Conservation (phyloP, 1,140 invertebrate genomes). For the Danaus melanippus region DNA sequence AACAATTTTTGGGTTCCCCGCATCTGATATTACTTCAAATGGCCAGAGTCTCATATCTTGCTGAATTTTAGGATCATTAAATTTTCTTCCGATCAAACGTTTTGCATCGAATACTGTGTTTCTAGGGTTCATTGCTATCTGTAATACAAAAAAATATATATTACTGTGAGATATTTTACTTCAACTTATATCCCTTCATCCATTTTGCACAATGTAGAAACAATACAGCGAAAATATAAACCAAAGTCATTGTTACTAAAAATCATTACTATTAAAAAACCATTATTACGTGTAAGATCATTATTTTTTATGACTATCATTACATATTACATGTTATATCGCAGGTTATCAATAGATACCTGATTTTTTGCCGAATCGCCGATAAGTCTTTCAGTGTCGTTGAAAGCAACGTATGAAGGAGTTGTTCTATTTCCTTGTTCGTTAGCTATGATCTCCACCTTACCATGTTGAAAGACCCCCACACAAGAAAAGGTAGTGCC, state of each 20-base stretch:
- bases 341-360: conserved; percentile 39
- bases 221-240: too few species aligned
- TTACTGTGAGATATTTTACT: too few species aligned
- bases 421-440: conserved; percentile 94
- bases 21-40: conserved; percentile 80
- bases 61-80: conserved; percentile 83
- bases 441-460: conserved; percentile 94
- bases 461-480: conserved; percentile 85
- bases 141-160: conserved; percentile 16
- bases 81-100: conserved; percentile 83
- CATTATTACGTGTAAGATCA: background rate
- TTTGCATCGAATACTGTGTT: conserved; percentile 92
- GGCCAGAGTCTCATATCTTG: conserved; percentile 86
- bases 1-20: conserved; percentile 82
- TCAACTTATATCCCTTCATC: too few species aligned
- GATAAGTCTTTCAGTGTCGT: conserved; percentile 88
- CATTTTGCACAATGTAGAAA: too few species aligned
- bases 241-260: too few species aligned
- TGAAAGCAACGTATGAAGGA: conserved; percentile 93
- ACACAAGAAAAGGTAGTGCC: conserved; percentile 88
- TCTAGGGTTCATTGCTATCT: conserved; percentile 85
- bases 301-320: too few species aligned
- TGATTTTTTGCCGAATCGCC: conserved; percentile 89
- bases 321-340: too few species aligned
- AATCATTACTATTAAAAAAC: too few species aligned